Evolutionary conservation across 2,888 invertebrate genomes (phyloP).

Genomic region (Catocala sponsa): DNA sequence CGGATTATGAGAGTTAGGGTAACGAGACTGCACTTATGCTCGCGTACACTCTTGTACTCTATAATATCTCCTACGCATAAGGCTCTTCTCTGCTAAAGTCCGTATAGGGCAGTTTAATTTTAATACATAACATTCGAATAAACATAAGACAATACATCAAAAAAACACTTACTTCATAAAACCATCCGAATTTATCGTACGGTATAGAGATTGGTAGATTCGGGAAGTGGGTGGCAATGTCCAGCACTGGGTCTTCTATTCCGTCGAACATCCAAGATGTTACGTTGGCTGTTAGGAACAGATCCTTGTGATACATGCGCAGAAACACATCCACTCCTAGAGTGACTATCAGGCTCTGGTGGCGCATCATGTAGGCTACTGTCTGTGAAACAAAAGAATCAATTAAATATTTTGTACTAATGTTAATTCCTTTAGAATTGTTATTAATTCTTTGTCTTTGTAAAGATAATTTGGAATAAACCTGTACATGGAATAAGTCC

Average conservation of each 20-base stretch:
- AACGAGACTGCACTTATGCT: too few species aligned
- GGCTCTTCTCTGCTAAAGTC: too few species aligned
- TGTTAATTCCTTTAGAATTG: too few species aligned
- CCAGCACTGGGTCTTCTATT: slow-evolving; percentile 91
- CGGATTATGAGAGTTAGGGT: too few species aligned
- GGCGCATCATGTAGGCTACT: slow-evolving; percentile 88
- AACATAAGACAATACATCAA: too few species aligned
- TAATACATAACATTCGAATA: too few species aligned
- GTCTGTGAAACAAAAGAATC: slow-evolving; percentile 80
- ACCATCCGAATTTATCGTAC: slow-evolving; percentile 95
- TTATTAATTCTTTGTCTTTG: too few species aligned
- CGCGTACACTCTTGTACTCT: too few species aligned
- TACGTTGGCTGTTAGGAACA: slow-evolving; percentile 90
- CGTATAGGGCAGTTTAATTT: too few species aligned
- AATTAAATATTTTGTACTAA: not conserved
- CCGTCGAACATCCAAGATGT: slow-evolving; percentile 93
- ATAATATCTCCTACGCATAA: too few species aligned
- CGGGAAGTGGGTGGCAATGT: slow-evolving; percentile 84
- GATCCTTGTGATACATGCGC: slow-evolving; percentile 79
- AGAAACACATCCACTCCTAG: slow-evolving; percentile 86
- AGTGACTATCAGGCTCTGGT: slow-evolving; percentile 68
- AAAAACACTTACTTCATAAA: slow-evolving; percentile 89
- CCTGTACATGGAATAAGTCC: too few species aligned
- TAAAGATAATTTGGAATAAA: too few species aligned
- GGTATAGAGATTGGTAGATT: slow-evolving; percentile 89